Percentiles rank a stretch among this genome's conserved stretches.
Evolutionary conservation across 1,140 invertebrate species (phyloP).

Genomic region (Papilio machaon): DNA sequence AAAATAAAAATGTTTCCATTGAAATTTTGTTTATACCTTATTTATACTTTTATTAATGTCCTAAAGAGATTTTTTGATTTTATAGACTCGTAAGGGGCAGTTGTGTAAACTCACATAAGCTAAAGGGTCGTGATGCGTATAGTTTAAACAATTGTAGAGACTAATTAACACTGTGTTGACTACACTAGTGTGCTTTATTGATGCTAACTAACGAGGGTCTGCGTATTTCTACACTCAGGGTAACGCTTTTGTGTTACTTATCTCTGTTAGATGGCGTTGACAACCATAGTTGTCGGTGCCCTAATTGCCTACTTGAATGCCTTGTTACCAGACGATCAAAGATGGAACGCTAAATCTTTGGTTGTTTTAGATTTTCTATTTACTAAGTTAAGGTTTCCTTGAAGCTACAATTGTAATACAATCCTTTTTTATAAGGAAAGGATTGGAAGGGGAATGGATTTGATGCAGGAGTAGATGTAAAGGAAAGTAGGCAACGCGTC

Average conservation of each 20-base stretch:
- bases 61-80: neutral
- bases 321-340: neutral
- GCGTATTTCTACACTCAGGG: neutral
- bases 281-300: neutral
- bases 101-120: neutral
- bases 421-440: no score
- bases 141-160: slow-evolving; percentile 7
- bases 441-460: no score
- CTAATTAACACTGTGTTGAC: slow-evolving; percentile 3
- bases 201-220: slow-evolving; percentile 21
- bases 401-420: no score
- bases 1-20: no score
- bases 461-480: no score
- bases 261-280: slow-evolving; percentile 5
- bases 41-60: no score
- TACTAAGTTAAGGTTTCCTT: neutral
- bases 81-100: neutral
- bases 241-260: slow-evolving; percentile 6
- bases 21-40: no score
- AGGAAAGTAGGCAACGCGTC: no score
- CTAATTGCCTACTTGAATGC: slow-evolving; percentile 15
- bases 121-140: neutral
- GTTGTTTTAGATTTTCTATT: neutral
- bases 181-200: neutral
- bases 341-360: neutral